Evolutionary conservation across 2,113 vertebrate species (phyloP).

Genomic region (Erinaceus europaeus): DNA sequence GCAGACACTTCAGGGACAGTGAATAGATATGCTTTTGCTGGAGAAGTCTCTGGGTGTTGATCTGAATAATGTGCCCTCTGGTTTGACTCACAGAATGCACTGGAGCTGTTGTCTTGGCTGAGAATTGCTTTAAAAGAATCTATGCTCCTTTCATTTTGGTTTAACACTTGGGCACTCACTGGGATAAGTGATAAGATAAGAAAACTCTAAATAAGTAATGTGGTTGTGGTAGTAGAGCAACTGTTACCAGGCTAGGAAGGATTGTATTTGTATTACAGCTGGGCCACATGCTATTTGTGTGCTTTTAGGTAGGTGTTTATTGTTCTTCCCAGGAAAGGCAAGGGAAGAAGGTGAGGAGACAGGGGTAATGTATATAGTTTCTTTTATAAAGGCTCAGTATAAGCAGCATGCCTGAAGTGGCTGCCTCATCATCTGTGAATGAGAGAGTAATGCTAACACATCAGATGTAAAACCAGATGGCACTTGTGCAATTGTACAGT

Average conservation of each 20-base stretch:
- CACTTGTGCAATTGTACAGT: not conserved
- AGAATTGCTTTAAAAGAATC: not conserved
- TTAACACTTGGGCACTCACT: not conserved
- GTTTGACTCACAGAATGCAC: not conserved
- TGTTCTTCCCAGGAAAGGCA: not conserved
- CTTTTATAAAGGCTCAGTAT: accelerated
- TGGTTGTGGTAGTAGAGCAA: not conserved
- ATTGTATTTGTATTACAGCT: not conserved
- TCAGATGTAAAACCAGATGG: not conserved
- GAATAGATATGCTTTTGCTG: not conserved
- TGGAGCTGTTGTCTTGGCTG: not conserved
- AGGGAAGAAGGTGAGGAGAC: not conserved
- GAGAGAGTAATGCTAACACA: not conserved
- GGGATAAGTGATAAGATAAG: not conserved
- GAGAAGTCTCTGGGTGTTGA: not conserved
- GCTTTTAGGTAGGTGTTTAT: not conserved
- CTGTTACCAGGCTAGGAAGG: not conserved
- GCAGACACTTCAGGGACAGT: not conserved
- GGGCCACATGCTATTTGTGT: not conserved
- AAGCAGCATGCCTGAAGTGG: not conserved
- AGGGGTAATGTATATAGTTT: not conserved
- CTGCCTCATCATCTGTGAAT: not conserved
- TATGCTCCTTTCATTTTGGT: not conserved
- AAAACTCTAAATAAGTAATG: not conserved
- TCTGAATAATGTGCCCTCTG: not conserved